Conservation (phyloP, 1,140 invertebrate genomes). For the Phymorhynchus buccinoides region DNA sequence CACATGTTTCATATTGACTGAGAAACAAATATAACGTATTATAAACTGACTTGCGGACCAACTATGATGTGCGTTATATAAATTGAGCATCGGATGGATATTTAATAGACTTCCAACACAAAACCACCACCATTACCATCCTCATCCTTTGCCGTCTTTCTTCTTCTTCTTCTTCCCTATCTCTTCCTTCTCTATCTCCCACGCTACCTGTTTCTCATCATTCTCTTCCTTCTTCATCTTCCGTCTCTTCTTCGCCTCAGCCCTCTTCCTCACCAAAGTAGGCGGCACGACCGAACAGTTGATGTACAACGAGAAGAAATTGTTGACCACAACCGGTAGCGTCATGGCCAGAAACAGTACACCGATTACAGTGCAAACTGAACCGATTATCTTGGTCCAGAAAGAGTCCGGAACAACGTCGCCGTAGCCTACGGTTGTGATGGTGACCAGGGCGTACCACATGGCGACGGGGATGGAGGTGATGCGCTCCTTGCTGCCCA, state of each 20-base stretch:
- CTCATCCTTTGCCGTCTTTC: background rate
- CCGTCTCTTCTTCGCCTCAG: too few species aligned
- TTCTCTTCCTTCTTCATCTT: too few species aligned
- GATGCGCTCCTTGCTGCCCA: constrained; percentile 75
- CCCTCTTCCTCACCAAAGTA: too few species aligned
- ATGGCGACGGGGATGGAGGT: constrained; percentile 91
- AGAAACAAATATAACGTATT: too few species aligned
- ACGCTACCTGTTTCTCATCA: too few species aligned
- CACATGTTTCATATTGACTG: too few species aligned
- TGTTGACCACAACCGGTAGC: constrained; percentile 91
- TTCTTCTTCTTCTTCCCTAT: background rate
- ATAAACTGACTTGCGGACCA: too few species aligned
- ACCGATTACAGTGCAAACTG: constrained; percentile 87
- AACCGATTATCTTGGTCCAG: constrained; percentile 78
- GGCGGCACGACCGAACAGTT: constrained; percentile 39
- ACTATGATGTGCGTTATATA: too few species aligned
- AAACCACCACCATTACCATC: too few species aligned
- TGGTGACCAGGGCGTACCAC: constrained; percentile 91
- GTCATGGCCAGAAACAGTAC: constrained; percentile 72
- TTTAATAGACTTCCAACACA: too few species aligned
- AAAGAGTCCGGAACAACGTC: constrained; percentile 80
- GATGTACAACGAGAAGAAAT: constrained; percentile 76
- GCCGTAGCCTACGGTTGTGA: constrained; percentile 98
- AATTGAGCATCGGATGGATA: too few species aligned
- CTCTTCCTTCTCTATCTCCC: background rate